Percentiles rank a stretch among this genome's conserved stretches.
Conservation (phyloP, 1,140 invertebrate species). For the Oryzaephilus surinamensis region DNA sequence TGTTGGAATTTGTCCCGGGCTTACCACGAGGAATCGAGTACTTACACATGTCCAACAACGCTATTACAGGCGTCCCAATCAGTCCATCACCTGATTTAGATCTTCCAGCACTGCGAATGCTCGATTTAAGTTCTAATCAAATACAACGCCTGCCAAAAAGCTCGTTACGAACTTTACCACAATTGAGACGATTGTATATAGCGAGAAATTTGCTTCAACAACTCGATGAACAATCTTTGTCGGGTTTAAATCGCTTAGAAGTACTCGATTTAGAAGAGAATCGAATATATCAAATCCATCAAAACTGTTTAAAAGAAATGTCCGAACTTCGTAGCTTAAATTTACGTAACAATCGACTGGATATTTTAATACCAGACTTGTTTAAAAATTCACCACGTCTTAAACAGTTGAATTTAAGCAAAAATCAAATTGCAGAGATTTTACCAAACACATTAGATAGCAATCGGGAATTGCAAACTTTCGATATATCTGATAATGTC, state of each 20-base stretch:
- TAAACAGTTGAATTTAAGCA: conserved; percentile 60
- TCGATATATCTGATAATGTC: conserved; percentile 70
- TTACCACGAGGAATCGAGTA: conserved; percentile 66
- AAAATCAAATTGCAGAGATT: conserved; percentile 63
- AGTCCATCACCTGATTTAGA: conserved; percentile 54
- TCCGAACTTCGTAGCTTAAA: conserved; percentile 54
- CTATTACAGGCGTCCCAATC: conserved; percentile 53
- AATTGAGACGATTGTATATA: conserved; percentile 61
- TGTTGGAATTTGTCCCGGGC: conserved; percentile 59
- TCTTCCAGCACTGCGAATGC: conserved; percentile 54
- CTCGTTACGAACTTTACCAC: conserved; percentile 54
- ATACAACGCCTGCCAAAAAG: conserved; percentile 57
- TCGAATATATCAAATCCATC: conserved; percentile 53
- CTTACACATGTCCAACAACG: conserved; percentile 62
- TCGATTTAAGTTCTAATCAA: conserved; percentile 69
- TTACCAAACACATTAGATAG: conserved; percentile 51
- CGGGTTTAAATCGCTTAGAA: conserved; percentile 60
- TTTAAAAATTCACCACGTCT: conserved; percentile 55
- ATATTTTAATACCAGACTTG: conserved; percentile 53
- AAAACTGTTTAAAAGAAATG: conserved; percentile 54
- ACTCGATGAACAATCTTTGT: conserved; percentile 57
- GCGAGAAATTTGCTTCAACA: conserved; percentile 64
- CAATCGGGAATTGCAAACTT: conserved; percentile 55
- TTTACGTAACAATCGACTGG: conserved; percentile 64
- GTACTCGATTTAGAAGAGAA: conserved; percentile 68